A percentile compares a stretch with the other conserved stretches of the same genome.
Conservation (phyloP, 2,888 invertebrate genomes). For the Odontothrips loti region DNA sequence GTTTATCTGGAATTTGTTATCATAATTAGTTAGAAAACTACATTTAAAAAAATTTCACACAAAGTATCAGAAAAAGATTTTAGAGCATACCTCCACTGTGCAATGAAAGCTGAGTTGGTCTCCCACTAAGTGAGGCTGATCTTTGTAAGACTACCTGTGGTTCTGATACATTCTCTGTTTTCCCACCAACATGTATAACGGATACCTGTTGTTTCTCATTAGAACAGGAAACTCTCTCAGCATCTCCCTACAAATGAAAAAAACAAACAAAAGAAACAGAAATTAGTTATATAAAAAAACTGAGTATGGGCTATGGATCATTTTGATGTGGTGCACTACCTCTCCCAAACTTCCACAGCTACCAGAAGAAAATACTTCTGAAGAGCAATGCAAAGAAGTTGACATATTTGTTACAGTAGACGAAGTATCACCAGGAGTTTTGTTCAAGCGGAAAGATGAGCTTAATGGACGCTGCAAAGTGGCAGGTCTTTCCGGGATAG, state of each 20-base stretch:
- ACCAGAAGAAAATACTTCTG: constrained; percentile 28
- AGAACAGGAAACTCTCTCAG: constrained; percentile 61
- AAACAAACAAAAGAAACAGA: background rate
- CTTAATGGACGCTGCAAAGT: constrained; percentile 56
- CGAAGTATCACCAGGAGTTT: constrained; percentile 39
- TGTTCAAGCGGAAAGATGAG: constrained; percentile 49
- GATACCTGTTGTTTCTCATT: constrained; percentile 73
- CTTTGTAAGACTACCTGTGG: constrained; percentile 8
- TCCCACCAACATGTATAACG: constrained; percentile 55
- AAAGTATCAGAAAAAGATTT: constrained; percentile 7
- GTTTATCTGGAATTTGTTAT: constrained; percentile 34
- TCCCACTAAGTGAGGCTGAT: constrained; percentile 19
- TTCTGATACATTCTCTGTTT: constrained; percentile 35
- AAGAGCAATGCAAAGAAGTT: constrained; percentile 29
- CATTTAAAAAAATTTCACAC: constrained; percentile 27
- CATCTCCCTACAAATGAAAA: constrained; percentile 33
- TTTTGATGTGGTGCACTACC: background rate
- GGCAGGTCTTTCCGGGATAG: constrained; percentile 74
- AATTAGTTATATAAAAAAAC: background rate
- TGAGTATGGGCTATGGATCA: background rate
- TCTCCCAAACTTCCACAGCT: constrained; percentile 26
- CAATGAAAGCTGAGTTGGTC: constrained; percentile 29
- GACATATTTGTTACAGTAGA: constrained; percentile 43
- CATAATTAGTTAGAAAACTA: background rate
- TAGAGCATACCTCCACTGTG: constrained; percentile 12